These are phyloP conservation scores for Corynorhinus townsendii DNA, from an alignment of 2,113 vertebrate species.

Conservation along the genomic window DNA sequence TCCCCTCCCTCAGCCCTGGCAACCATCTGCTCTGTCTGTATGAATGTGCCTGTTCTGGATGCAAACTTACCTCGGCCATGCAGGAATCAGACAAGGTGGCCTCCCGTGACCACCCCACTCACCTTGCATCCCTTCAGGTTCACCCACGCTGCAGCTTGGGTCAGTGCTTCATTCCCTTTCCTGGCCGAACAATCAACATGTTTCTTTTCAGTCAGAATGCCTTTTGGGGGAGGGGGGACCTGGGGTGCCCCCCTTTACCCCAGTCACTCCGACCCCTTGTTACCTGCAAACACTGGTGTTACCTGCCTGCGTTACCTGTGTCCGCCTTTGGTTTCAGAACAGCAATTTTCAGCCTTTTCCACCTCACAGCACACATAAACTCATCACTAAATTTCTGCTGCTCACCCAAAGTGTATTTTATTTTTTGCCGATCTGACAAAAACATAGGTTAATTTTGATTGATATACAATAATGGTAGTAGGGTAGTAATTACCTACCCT, in stretches of 20 bases:
- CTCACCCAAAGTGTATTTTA: not conserved
- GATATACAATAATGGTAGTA: not conserved
- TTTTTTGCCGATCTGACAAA: not conserved
- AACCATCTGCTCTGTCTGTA: not conserved
- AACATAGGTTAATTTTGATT: not conserved
- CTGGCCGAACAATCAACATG: not conserved
- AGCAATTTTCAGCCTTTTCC: not conserved
- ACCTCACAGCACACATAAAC: not conserved
- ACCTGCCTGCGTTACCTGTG: not conserved
- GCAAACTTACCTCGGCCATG: too few species aligned
- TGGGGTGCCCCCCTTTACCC: not conserved
- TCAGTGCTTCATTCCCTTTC: not conserved
- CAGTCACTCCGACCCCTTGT: not conserved
- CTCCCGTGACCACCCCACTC: not conserved
- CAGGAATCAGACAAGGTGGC: not conserved
- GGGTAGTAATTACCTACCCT: not conserved
- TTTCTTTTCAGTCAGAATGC: not conserved
- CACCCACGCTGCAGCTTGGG: rapidly evolving
- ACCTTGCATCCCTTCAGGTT: not conserved
- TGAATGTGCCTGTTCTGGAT: not conserved
- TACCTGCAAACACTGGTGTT: too few species aligned
- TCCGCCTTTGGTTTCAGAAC: not conserved
- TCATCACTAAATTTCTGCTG: not conserved
- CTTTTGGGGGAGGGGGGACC: not conserved
- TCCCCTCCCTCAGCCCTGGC: not conserved